phyloP scores from a whole-genome alignment of 2,113 vertebrate species.

The Lepus timidus region DNA sequence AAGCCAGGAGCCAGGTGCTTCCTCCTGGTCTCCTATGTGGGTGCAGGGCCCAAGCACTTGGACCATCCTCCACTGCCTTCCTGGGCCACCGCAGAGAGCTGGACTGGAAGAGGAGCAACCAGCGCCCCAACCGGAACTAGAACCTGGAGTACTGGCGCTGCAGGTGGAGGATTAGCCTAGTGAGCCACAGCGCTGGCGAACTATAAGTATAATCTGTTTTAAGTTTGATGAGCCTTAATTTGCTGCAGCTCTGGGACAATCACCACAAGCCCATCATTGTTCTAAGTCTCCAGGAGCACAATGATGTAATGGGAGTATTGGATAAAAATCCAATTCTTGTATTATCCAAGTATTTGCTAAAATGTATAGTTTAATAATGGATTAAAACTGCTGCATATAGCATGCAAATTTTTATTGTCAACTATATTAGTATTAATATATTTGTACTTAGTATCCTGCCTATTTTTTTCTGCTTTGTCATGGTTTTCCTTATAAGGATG shows the following conservation, averaged over 20 bases:
- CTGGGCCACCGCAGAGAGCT: no score
- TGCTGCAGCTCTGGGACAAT: background rate
- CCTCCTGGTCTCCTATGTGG: no score
- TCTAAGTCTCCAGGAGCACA: background rate
- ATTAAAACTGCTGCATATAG: background rate
- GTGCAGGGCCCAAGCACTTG: no score
- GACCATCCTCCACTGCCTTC: no score
- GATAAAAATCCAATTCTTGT: background rate
- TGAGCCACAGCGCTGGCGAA: no score
- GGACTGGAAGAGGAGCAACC: no score
- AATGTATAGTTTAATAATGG: background rate
- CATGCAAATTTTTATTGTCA: background rate
- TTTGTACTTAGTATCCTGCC: background rate
- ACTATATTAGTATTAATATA: background rate
- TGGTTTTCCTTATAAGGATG: background rate
- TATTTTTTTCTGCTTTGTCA: background rate
- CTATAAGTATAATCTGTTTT: background rate
- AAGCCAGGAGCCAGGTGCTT: no score
- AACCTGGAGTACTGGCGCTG: no score
- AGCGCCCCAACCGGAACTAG: no score
- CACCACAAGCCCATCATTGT: background rate
- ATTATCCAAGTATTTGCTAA: slow-evolving; percentile 34
- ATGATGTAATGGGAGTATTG: background rate
- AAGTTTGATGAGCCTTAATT: background rate
- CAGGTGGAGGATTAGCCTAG: no score